phyloP scores from a whole-genome alignment of 2,113 vertebrate species.

The Pteronura brasiliensis region DNA sequence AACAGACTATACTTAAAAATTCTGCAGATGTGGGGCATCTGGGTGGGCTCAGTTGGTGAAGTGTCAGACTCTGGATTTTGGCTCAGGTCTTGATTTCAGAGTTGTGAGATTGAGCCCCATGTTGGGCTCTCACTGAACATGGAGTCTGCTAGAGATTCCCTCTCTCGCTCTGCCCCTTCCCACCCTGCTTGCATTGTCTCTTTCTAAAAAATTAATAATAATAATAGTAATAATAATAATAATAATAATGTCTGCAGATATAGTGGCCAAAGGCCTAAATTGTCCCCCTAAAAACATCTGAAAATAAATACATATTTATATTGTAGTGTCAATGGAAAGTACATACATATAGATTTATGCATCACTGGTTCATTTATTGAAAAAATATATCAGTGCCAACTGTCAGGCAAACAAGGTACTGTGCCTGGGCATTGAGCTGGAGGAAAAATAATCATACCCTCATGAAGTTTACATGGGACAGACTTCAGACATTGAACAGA shows the following conservation, averaged over 20 bases:
- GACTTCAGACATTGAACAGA: too few relatives aligned
- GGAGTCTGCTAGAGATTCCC: not conserved
- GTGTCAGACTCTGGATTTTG: not conserved
- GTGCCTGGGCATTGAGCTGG: too few relatives aligned
- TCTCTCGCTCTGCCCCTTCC: not conserved
- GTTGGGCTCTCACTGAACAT: not conserved
- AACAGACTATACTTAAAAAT: not conserved
- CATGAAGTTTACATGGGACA: not conserved
- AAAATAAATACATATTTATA: not conserved
- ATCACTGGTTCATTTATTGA: not conserved
- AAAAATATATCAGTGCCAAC: not conserved
- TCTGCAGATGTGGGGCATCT: not conserved
- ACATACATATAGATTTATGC: not conserved
- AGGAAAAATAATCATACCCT: too few relatives aligned
- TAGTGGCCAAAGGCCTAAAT: not conserved
- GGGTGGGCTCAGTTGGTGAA: not conserved
- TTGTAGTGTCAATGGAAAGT: not conserved
- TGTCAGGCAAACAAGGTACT: not conserved
- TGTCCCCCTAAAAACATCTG: not conserved
- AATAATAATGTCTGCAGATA: not conserved
- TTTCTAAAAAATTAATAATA: not conserved
- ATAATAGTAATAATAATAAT: too few relatives aligned
- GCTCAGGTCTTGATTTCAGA: not conserved
- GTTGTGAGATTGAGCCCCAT: not conserved
- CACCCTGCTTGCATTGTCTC: not conserved